Conservation (phyloP, 1,140 invertebrate genomes). For the Scylla paramamosain region DNA sequence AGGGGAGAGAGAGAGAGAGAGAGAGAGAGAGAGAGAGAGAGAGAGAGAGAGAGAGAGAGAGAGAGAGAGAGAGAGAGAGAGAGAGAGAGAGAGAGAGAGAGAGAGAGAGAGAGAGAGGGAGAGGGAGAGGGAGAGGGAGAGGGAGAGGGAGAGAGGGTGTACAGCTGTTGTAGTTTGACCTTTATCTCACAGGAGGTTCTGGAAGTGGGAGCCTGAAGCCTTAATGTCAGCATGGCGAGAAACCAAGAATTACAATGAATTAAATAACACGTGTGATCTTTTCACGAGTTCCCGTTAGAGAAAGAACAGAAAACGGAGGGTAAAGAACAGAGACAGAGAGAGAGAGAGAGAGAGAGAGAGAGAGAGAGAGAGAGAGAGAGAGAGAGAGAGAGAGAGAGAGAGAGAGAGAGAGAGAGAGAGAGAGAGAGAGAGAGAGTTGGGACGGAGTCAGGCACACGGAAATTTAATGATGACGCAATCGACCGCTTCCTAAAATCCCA, state of each 20-base stretch:
- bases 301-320: not conserved
- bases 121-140: not conserved
- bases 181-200: no score
- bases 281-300: no score
- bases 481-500: not conserved
- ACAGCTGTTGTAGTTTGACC: no score
- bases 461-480: constrained; percentile 5
- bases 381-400: not conserved
- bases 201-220: no score
- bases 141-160: not conserved
- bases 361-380: not conserved
- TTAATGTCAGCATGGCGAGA: no score
- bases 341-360: not conserved
- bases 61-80: not conserved
- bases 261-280: no score
- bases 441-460: not conserved
- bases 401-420: constrained; percentile 23
- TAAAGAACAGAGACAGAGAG: not conserved
- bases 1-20: not conserved
- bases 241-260: no score
- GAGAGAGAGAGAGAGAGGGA: not conserved
- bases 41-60: not conserved
- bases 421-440: not conserved
- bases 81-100: not conserved
- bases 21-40: not conserved